Evolutionary conservation across 2,888 invertebrate species (phyloP).

Genomic region (Hartigia nigra): DNA sequence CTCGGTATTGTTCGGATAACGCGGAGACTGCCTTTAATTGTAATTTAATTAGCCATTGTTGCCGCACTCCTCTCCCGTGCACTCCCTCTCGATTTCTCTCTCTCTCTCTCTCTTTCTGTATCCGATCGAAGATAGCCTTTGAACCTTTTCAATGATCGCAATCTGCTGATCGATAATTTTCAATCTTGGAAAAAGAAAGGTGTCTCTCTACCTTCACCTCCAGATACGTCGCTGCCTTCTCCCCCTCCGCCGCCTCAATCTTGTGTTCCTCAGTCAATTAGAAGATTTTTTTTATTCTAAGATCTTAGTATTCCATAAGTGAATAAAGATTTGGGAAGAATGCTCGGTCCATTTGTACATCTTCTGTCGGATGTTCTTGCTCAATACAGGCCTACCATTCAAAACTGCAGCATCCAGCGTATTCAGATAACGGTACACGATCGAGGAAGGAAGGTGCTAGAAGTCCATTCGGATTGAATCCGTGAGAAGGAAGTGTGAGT

Average conservation of each 20-base stretch:
- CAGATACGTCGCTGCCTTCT: neutral
- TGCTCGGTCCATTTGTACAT: neutral
- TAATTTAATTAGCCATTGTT: constrained; percentile 53
- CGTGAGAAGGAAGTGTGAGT: neutral
- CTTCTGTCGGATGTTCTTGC: neutral
- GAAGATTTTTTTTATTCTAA: neutral
- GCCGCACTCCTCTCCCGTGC: constrained; percentile 1
- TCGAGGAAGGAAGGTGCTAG: neutral
- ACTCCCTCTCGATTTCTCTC: neutral
- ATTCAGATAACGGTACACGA: neutral
- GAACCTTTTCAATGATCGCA: neutral
- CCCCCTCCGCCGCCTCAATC: neutral
- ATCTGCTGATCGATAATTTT: constrained; percentile 3
- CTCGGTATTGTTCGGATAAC: constrained; percentile 30
- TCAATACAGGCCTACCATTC: neutral
- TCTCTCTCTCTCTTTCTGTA: too few species aligned
- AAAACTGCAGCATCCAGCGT: neutral
- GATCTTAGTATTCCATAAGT: neutral
- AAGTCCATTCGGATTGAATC: neutral
- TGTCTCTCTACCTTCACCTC: neutral
- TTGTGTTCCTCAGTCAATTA: neutral
- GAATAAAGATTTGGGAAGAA: neutral
- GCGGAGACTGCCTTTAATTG: constrained; percentile 37
- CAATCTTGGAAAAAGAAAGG: neutral
- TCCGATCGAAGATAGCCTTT: neutral